Evolutionary conservation across 2,797 vertebrate species (phyloP).

Genomic region (Sebastes miniatus): DNA sequence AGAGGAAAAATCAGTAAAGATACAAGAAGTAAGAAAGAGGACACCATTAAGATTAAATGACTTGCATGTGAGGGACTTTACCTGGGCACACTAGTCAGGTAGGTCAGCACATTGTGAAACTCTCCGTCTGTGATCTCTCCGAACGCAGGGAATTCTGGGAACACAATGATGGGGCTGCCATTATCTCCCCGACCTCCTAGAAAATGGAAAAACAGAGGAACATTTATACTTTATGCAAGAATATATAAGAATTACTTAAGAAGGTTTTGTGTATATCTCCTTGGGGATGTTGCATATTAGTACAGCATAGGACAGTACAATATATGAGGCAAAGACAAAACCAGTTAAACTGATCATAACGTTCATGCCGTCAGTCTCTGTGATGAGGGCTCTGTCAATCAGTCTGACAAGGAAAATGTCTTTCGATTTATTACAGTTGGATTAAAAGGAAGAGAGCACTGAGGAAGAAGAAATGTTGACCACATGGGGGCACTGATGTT

Average conservation of each 20-base stretch:
- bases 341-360: neutral
- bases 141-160: conserved; percentile 95
- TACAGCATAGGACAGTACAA: neutral
- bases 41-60: neutral
- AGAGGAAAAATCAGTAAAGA: too few species aligned
- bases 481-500: conserved; percentile 49
- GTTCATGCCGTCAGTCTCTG: neutral
- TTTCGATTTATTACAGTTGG: neutral
- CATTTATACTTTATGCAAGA: neutral
- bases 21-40: neutral
- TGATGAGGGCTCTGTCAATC: neutral
- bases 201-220: neutral
- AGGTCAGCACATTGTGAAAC: conserved; percentile 95
- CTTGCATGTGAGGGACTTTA: conserved; percentile 53
- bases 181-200: conserved; percentile 93
- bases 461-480: neutral
- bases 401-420: neutral
- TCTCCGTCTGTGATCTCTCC: conserved; percentile 92
- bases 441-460: neutral
- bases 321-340: neutral
- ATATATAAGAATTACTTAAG: neutral
- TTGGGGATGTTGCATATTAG: neutral
- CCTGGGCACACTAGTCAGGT: conserved; percentile 96
- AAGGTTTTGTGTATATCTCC: neutral
- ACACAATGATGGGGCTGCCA: conserved; percentile 95